Evolutionary conservation across 2,797 vertebrate species (phyloP).

Genomic region (Pristis pectinata): DNA sequence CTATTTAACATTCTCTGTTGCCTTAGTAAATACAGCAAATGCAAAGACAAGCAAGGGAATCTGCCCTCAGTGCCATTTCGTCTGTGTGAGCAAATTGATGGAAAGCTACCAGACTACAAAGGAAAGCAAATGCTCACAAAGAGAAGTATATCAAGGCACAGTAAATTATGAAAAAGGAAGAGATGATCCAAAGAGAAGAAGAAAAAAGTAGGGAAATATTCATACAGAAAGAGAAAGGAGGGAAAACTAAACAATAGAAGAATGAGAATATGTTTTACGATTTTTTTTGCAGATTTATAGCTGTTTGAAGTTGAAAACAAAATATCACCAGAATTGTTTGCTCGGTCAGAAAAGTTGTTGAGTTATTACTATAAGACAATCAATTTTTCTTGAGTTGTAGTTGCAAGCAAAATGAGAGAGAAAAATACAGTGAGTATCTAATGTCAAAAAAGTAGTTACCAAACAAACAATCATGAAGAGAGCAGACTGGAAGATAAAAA

Average conservation of each 20-base stretch:
- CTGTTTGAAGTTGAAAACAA: not conserved
- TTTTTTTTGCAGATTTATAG: not conserved
- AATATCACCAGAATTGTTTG: not conserved
- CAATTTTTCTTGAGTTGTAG: not conserved
- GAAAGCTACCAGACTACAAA: not conserved
- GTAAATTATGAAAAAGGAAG: not conserved
- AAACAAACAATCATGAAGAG: not conserved
- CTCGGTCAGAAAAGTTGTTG: not conserved
- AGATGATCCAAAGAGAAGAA: not conserved
- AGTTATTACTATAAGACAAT: not conserved
- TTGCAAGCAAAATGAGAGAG: not conserved
- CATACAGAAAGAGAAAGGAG: not conserved
- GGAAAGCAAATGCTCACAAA: not conserved
- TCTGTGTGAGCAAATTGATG: not conserved
- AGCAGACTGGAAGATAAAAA: not conserved
- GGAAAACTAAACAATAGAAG: not conserved
- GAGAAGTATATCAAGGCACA: not conserved
- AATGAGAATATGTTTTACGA: not conserved
- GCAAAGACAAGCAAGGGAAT: not conserved
- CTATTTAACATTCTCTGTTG: too few species aligned
- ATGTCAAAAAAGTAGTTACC: not conserved
- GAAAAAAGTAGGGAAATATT: not conserved
- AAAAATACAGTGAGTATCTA: not conserved
- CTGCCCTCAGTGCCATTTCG: not conserved
- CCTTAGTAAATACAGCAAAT: not conserved